Conservation (phyloP, 2,888 invertebrate species). For the Agrochola macilenta region DNA sequence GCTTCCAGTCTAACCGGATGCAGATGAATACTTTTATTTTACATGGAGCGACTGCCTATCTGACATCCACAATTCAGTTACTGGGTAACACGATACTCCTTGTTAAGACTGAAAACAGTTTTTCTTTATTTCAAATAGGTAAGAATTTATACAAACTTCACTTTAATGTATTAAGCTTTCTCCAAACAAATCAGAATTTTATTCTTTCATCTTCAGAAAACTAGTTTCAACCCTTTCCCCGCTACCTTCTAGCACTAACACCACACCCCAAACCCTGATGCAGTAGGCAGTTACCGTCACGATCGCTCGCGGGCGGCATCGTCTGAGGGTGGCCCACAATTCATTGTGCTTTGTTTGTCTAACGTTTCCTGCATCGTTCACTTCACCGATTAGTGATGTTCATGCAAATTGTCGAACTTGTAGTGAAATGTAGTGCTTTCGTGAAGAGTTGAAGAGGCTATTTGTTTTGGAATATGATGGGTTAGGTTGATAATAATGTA, state of each 20-base stretch:
- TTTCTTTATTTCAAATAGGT: not conserved
- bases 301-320: conserved; percentile 82
- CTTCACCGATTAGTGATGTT: conserved; percentile 69
- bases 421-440: conserved; percentile 25
- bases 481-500: not conserved
- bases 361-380: conserved; percentile 82
- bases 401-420: conserved; percentile 65
- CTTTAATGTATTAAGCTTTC: not conserved
- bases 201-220: not conserved
- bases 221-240: not conserved
- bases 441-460: conserved; percentile 32
- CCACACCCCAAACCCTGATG: conserved; percentile 59
- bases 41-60: no score
- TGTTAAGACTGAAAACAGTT: not conserved
- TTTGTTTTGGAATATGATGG: conserved; percentile 29
- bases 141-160: not conserved
- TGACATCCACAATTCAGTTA: not conserved
- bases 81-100: not conserved
- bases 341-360: conserved; percentile 85
- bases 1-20: no score
- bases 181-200: not conserved
- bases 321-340: conserved; percentile 86
- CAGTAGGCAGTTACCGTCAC: conserved; percentile 85
- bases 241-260: conserved; percentile 50
- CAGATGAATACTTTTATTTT: no score